phyloP scores from a whole-genome alignment of 2,888 invertebrate genomes.

The Diloba caeruleocephala region DNA sequence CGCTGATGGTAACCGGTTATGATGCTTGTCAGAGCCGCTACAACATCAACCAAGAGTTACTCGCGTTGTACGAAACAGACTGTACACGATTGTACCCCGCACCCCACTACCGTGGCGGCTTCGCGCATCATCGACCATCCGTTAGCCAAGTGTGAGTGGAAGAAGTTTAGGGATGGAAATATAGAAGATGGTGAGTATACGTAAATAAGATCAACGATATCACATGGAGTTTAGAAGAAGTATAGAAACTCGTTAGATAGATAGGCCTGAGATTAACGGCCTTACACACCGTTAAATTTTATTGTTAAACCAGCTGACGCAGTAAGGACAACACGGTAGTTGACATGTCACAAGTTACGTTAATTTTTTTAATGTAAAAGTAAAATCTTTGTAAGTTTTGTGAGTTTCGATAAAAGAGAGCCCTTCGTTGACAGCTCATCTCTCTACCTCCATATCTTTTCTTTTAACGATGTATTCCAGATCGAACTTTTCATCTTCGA shows the following conservation, averaged over 20 bases:
- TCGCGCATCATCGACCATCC: constrained; percentile 70
- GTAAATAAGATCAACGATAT: constrained; percentile 70
- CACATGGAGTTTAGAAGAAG: constrained; percentile 80
- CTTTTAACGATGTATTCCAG: constrained; percentile 99
- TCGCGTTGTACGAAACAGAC: constrained; percentile 50
- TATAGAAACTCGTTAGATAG: constrained; percentile 79
- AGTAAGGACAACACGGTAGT: constrained; percentile 81
- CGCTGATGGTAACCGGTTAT: constrained; percentile 94
- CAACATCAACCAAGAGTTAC: constrained; percentile 85
- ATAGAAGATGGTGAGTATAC: constrained; percentile 76
- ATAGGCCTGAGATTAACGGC: constrained; percentile 70
- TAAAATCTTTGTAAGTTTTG: constrained; percentile 79
- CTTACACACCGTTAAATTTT: constrained; percentile 67
- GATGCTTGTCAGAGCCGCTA: constrained; percentile 92
- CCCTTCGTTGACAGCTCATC: constrained; percentile 69
- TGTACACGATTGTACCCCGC: constrained; percentile 42
- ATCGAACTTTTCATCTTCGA: constrained; percentile 99
- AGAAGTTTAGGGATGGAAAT: constrained; percentile 72
- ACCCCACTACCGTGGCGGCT: constrained; percentile 41
- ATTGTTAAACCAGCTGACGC: constrained; percentile 77
- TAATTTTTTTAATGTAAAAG: constrained; percentile 71
- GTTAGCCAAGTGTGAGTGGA: constrained; percentile 77
- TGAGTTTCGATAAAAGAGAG: constrained; percentile 81
- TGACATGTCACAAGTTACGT: constrained; percentile 78
- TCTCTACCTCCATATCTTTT: constrained; percentile 99